A percentile compares a stretch with the other conserved stretches of the same genome.
phyloP scores from a whole-genome alignment of 2,888 invertebrate genomes.

The Spodoptera picta region DNA sequence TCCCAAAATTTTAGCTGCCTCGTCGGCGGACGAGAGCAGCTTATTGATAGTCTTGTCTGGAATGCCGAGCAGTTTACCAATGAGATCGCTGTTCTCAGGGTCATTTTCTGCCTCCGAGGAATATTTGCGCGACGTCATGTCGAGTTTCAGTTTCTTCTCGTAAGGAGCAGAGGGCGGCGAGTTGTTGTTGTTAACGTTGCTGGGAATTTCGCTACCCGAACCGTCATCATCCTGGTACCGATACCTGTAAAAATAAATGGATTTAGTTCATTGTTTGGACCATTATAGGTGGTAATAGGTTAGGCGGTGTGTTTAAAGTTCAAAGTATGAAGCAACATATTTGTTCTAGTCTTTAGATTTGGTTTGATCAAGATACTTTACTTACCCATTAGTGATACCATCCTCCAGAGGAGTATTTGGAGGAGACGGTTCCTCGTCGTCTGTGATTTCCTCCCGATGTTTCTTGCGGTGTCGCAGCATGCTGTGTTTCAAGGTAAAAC shows the following conservation, averaged over 20 bases:
- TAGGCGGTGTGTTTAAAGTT: too few species aligned
- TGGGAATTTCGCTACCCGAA: slow-evolving; percentile 83
- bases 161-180: slow-evolving; percentile 88
- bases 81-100: slow-evolving; percentile 92
- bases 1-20: slow-evolving; percentile 96
- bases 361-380: slow-evolving; percentile 12
- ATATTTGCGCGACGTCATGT: slow-evolving; percentile 85
- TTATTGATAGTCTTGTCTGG: slow-evolving; percentile 95
- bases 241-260: slow-evolving; percentile 65
- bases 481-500: slow-evolving; percentile 97
- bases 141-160: slow-evolving; percentile 86
- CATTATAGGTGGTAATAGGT: too few species aligned
- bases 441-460: slow-evolving; percentile 90
- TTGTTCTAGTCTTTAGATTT: too few species aligned
- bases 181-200: slow-evolving; percentile 87
- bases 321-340: too few species aligned
- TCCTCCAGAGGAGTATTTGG: slow-evolving; percentile 83
- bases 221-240: slow-evolving; percentile 83
- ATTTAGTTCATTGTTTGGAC: slow-evolving; percentile 1
- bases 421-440: slow-evolving; percentile 86
- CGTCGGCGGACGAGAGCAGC: slow-evolving; percentile 93
- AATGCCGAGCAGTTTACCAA: slow-evolving; percentile 96
- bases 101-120: slow-evolving; percentile 85
- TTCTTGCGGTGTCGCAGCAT: slow-evolving; percentile 98
- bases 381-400: slow-evolving; percentile 76